Conservation (phyloP, 1,140 invertebrate genomes). For the Heterodera schachtii region DNA sequence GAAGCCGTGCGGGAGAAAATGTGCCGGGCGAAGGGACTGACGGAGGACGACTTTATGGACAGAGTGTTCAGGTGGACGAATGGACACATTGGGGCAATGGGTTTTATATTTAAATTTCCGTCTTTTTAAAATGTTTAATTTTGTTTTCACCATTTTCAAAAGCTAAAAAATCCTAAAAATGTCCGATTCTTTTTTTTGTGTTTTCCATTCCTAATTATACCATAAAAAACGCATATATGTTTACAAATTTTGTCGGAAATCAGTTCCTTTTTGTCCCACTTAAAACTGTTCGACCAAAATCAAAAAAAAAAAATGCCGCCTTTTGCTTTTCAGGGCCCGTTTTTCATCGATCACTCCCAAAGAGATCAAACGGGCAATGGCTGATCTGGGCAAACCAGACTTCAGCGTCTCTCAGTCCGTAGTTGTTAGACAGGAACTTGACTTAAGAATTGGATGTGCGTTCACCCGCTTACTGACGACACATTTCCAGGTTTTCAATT, state of each 20-base stretch:
- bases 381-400: constrained; percentile 84
- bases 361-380: constrained; percentile 92
- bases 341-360: constrained; percentile 98
- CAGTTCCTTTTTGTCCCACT: background rate
- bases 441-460: constrained; percentile 97
- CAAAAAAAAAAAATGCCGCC: too few relatives aligned
- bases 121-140: background rate
- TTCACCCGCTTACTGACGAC: constrained; percentile 97
- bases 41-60: constrained; percentile 63
- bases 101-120: too few relatives aligned
- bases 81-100: too few relatives aligned
- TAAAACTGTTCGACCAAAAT: too few relatives aligned
- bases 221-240: background rate
- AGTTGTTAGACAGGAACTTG: constrained; percentile 94
- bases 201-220: too few relatives aligned
- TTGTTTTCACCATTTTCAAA: background rate
- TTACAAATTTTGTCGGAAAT: background rate
- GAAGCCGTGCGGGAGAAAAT: constrained; percentile 66
- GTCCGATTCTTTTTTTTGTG: too few relatives aligned
- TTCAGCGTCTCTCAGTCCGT: constrained; percentile 95
- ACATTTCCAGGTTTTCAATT: constrained; percentile 72
- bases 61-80: constrained; percentile 50
- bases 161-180: background rate
- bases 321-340: constrained; percentile 77
- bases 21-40: constrained; percentile 49